Conservation (phyloP, 2,113 vertebrate genomes). For the Hemichromis elongatus region DNA sequence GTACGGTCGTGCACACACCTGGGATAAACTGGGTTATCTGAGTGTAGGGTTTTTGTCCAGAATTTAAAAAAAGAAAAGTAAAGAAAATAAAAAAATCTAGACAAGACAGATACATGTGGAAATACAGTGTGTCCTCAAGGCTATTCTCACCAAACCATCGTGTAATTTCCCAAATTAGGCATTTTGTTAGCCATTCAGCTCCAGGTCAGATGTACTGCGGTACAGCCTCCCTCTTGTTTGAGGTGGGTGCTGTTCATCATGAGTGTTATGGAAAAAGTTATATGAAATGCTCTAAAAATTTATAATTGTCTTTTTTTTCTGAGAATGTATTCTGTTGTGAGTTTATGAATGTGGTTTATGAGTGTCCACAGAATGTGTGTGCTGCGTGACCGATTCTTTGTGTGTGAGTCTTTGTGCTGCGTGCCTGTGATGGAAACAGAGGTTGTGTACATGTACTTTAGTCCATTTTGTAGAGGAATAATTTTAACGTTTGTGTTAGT, state of each 20-base stretch:
- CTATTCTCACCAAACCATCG: background rate
- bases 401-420: background rate
- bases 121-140: background rate
- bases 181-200: background rate
- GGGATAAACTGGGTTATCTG: background rate
- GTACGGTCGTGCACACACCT: background rate
- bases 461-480: slow-evolving; percentile 56
- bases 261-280: slow-evolving; percentile 15
- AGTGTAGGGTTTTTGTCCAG: background rate
- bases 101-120: background rate
- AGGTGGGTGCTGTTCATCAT: slow-evolving; percentile 19
- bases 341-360: background rate
- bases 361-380: background rate
- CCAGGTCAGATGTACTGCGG: background rate
- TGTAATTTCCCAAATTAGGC: background rate
- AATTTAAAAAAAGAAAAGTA: background rate
- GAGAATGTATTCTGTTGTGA: slow-evolving; percentile 61
- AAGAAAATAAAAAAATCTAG: background rate
- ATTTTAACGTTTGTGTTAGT: slow-evolving; percentile 58
- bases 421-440: slow-evolving; percentile 10
- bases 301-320: slow-evolving; percentile 29
- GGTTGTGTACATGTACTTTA: slow-evolving; percentile 40
- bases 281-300: slow-evolving; percentile 36
- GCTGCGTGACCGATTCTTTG: background rate
- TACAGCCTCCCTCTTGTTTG: slow-evolving; percentile 5